Evolutionary conservation across 2,888 invertebrate species (phyloP).

Genomic region (Amiota minor): DNA sequence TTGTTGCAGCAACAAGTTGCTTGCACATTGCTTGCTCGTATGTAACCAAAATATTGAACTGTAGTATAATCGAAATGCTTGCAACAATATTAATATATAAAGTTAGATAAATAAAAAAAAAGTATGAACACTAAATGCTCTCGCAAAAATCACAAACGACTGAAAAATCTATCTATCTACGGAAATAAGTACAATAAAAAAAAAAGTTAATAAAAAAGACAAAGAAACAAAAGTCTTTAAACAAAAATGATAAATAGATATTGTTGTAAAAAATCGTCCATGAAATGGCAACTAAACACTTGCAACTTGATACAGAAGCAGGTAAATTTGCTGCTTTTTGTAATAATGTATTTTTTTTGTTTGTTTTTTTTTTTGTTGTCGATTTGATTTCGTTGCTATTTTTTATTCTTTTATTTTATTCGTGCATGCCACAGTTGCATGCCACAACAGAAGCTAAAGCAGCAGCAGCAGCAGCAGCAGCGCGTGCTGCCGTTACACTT

Average conservation of each 20-base stretch:
- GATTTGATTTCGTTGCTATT: background rate
- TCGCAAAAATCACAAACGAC: background rate
- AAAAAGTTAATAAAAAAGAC: background rate
- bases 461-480: background rate
- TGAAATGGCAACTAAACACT: background rate
- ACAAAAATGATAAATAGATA: background rate
- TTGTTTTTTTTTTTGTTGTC: background rate
- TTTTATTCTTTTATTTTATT: background rate
- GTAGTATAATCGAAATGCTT: slow-evolving; percentile 47
- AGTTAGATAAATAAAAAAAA: slow-evolving; percentile 9
- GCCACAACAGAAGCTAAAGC: background rate
- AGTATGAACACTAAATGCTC: slow-evolving; percentile 16
- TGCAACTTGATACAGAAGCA: background rate
- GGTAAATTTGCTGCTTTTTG: background rate
- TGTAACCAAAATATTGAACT: slow-evolving; percentile 55
- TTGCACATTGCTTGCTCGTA: slow-evolving; percentile 45
- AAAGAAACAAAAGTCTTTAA: background rate
- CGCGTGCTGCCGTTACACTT: slow-evolving; percentile 55
- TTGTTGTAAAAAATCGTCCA: slow-evolving; percentile 16
- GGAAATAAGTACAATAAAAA: too few relatives aligned
- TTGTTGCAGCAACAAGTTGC: slow-evolving; percentile 38
- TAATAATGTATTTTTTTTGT: background rate
- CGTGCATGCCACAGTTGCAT: background rate
- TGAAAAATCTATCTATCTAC: background rate
- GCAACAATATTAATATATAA: slow-evolving; percentile 53